Evolutionary conservation across 2,113 vertebrate species (phyloP).

Genomic region (Daphoenositta chrysoptera): DNA sequence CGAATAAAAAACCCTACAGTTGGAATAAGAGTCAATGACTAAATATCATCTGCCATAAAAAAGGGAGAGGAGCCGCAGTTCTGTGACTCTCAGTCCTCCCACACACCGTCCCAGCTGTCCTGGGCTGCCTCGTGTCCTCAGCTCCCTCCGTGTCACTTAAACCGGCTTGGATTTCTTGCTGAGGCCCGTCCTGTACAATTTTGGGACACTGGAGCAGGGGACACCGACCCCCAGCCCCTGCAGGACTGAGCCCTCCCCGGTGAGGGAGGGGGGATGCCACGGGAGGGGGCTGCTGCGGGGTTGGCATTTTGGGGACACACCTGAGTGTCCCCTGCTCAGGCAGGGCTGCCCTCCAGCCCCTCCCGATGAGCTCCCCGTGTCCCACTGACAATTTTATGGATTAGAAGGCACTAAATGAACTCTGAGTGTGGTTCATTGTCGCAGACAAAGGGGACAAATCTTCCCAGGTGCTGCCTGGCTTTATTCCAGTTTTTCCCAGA

Average conservation of each 20-base stretch:
- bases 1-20: constrained; percentile 59
- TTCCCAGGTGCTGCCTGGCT: background rate
- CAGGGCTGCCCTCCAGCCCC: background rate
- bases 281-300: no score
- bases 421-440: background rate
- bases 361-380: background rate
- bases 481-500: background rate
- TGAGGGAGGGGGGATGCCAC: background rate
- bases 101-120: background rate
- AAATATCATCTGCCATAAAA: constrained; percentile 21
- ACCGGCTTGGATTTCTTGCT: background rate
- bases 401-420: background rate
- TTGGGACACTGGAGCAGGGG: fast-evolving
- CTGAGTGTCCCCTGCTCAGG: background rate
- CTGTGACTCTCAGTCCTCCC: background rate
- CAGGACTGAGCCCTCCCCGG: background rate
- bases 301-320: background rate
- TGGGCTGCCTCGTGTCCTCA: background rate
- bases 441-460: background rate
- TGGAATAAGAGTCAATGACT: constrained; percentile 59
- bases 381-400: background rate
- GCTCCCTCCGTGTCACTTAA: background rate
- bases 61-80: background rate
- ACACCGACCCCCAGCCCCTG: background rate
- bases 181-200: background rate